Conservation (phyloP, 2,113 vertebrate genomes). For the Psittacus erithacus region DNA sequence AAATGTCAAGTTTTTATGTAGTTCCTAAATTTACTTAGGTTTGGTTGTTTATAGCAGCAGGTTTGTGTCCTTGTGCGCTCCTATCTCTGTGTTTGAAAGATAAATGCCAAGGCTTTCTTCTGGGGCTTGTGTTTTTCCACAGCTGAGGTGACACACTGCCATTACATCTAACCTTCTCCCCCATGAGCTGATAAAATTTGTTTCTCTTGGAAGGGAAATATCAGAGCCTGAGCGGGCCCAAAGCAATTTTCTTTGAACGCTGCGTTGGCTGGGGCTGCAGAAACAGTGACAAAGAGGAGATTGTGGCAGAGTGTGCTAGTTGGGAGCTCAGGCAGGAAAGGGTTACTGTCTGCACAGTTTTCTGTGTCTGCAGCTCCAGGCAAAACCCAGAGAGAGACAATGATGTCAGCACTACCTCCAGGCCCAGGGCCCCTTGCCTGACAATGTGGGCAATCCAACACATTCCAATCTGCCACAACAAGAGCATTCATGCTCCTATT, state of each 20-base stretch:
- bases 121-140: conserved; percentile 27
- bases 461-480: conserved; percentile 80
- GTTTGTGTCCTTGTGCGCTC: conserved; percentile 23
- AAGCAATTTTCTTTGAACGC: conserved; percentile 15
- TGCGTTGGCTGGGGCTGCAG: not conserved
- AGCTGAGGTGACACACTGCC: not conserved
- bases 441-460: conserved; percentile 79
- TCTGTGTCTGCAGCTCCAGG: conserved; percentile 72
- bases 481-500: conserved; percentile 74
- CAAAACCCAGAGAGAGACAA: conserved; percentile 65
- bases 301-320: not conserved
- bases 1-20: conserved; percentile 33
- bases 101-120: conserved; percentile 53
- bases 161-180: not conserved
- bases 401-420: conserved; percentile 85
- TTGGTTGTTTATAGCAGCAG: conserved; percentile 11
- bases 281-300: not conserved
- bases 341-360: conserved; percentile 71
- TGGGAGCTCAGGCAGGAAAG: conserved; percentile 33
- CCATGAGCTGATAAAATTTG: not conserved
- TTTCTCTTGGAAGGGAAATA: conserved; percentile 41
- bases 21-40: conserved; percentile 10
- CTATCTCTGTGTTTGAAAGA: conserved; percentile 23
- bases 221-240: not conserved
- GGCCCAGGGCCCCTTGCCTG: conserved; percentile 74